A percentile compares a stretch with the other conserved stretches of the same genome.
phyloP scores from a whole-genome alignment of 2,797 vertebrate genomes.

The Acanthis flammea region DNA sequence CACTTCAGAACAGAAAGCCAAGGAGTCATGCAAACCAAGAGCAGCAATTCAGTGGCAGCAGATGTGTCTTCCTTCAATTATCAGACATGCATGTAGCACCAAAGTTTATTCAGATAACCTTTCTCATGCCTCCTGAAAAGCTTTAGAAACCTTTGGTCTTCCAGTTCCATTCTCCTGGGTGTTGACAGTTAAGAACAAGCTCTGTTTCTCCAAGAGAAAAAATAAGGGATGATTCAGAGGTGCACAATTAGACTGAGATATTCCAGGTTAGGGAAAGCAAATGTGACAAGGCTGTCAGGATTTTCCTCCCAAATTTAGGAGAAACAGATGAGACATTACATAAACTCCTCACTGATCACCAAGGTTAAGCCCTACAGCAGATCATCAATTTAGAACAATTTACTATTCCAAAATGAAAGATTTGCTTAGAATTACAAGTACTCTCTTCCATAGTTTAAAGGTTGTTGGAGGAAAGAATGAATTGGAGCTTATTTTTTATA shows the following conservation, averaged over 20 bases:
- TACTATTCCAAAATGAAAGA: background rate
- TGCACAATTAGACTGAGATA: background rate
- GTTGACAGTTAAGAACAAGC: background rate
- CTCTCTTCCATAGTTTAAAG: background rate
- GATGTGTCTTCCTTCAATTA: background rate
- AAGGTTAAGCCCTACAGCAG: background rate
- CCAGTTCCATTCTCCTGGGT: background rate
- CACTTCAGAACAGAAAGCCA: background rate
- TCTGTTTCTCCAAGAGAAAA: background rate
- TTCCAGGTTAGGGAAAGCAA: background rate
- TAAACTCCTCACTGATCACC: background rate
- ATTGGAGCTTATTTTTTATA: background rate
- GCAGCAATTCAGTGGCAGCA: background rate
- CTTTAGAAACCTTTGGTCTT: background rate
- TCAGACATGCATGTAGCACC: background rate
- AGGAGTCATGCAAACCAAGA: background rate
- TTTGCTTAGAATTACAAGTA: background rate
- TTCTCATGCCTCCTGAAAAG: background rate
- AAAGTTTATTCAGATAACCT: background rate
- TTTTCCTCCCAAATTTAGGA: constrained; percentile 17
- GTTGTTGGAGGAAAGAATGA: background rate
- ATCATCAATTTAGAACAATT: background rate
- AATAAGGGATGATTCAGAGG: background rate
- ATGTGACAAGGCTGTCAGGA: background rate
- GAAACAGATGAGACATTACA: background rate